Conservation (phyloP, 2,888 invertebrate genomes). For the Melanotus villosus region DNA sequence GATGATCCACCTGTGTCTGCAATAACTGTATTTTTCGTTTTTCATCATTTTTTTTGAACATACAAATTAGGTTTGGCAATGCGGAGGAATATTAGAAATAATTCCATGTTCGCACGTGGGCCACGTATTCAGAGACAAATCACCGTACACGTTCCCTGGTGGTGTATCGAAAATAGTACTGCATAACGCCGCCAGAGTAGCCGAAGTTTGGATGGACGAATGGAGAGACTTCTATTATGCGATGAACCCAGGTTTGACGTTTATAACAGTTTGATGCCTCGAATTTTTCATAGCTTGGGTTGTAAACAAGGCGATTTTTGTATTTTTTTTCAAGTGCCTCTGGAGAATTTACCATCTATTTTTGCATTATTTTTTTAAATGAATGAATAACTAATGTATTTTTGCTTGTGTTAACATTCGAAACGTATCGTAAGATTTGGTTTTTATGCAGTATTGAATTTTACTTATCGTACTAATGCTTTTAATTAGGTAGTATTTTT, state of each 20-base stretch:
- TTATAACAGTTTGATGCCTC: conserved; percentile 71
- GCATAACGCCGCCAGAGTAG: conserved; percentile 98
- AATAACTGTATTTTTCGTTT: conserved; percentile 20
- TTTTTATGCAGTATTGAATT: background rate
- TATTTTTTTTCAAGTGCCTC: conserved; percentile 14
- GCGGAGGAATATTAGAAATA: conserved; percentile 95
- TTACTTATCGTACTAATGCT: background rate
- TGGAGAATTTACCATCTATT: background rate
- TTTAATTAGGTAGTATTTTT: background rate
- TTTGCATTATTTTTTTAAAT: conserved; percentile 12
- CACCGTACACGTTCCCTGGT: conserved; percentile 99
- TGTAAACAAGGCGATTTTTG: conserved; percentile 20
- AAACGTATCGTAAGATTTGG: background rate
- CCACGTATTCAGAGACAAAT: conserved; percentile 98
- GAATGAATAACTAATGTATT: conserved; percentile 16
- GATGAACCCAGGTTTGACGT: conserved; percentile 93
- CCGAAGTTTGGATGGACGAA: conserved; percentile 99
- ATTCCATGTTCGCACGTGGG: conserved; percentile 97
- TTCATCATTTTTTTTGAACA: conserved; percentile 32
- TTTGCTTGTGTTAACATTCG: conserved; percentile 11
- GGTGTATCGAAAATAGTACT: conserved; percentile 97
- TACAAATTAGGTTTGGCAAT: conserved; percentile 89
- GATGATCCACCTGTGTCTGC: conserved; percentile 43
- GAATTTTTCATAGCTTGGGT: conserved; percentile 26
- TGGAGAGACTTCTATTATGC: conserved; percentile 99